Percentiles rank a stretch among this genome's conserved stretches.
phyloP scores from a whole-genome alignment of 2,113 vertebrate species.

The Hypanus sabinus region DNA sequence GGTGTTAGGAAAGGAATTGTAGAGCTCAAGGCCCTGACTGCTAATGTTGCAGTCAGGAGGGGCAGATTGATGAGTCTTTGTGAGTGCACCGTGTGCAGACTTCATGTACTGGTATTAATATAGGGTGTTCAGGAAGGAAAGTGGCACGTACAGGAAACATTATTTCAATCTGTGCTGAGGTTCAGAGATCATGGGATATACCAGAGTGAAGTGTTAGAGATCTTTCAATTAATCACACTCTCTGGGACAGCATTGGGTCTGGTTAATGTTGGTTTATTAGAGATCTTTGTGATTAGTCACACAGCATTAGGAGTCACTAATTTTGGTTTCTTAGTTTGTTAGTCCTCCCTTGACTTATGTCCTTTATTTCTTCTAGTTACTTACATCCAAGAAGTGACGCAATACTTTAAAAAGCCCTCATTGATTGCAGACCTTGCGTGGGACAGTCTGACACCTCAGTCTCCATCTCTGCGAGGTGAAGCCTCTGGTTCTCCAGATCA shows the following conservation, averaged over 20 bases:
- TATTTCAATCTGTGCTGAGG: too few relatives aligned
- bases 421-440: constrained; percentile 84
- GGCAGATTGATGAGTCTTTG: too few relatives aligned
- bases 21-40: too few relatives aligned
- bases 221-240: too few relatives aligned
- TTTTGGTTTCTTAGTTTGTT: not conserved
- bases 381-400: constrained; percentile 88
- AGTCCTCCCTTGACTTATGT: not conserved
- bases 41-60: too few relatives aligned
- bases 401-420: constrained; percentile 87
- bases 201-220: too few relatives aligned
- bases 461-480: constrained; percentile 75
- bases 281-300: not conserved
- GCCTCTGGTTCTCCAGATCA: constrained; percentile 80
- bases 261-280: too few relatives aligned
- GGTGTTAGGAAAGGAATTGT: too few relatives aligned
- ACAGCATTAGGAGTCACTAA: not conserved
- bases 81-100: not conserved
- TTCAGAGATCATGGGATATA: too few relatives aligned
- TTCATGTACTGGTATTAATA: not conserved
- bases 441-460: constrained; percentile 70
- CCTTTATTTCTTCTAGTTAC: constrained; percentile 62
- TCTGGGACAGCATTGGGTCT: too few relatives aligned
- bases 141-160: too few relatives aligned
- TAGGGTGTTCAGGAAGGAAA: not conserved